A percentile compares a stretch with the other conserved stretches of the same genome.
Conservation (phyloP, 2,797 vertebrate species). For the Hypotaenidia philippensis region DNA sequence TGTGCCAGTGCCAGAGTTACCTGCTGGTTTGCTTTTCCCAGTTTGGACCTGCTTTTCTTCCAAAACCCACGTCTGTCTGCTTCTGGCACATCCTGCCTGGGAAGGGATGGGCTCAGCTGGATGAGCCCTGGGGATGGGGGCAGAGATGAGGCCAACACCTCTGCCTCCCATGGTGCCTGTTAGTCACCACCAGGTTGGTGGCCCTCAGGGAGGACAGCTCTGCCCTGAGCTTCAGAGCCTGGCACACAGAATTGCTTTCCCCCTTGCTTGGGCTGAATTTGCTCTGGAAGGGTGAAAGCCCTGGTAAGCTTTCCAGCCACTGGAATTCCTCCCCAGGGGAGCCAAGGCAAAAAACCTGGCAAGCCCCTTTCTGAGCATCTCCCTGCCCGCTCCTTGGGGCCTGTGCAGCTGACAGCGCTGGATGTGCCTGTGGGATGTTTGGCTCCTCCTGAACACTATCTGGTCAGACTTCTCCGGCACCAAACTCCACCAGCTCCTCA, state of each 20-base stretch:
- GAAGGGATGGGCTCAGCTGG: not conserved
- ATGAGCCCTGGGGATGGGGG: rapidly evolving
- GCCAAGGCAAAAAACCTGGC: not conserved
- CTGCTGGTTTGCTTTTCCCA: not conserved
- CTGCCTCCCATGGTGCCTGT: not conserved
- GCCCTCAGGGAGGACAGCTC: not conserved
- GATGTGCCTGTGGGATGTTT: not conserved
- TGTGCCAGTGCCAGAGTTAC: rapidly evolving
- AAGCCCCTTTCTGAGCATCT: not conserved
- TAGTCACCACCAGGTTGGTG: not conserved
- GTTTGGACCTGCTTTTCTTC: not conserved
- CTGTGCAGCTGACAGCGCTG: rapidly evolving
- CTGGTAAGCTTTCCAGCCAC: not conserved
- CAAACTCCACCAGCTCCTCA: not conserved
- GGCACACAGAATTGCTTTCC: not conserved
- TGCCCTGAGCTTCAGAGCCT: not conserved
- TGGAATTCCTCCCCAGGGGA: not conserved
- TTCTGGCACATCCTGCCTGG: rapidly evolving
- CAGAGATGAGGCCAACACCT: not conserved
- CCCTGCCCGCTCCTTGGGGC: not conserved
- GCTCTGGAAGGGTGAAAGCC: not conserved
- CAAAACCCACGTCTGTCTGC: not conserved
- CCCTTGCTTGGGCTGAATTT: not conserved
- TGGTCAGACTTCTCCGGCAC: not conserved
- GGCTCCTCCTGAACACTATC: not conserved